Evolutionary conservation across 2,888 invertebrate species (phyloP).

Genomic region (Venusia cambrica): DNA sequence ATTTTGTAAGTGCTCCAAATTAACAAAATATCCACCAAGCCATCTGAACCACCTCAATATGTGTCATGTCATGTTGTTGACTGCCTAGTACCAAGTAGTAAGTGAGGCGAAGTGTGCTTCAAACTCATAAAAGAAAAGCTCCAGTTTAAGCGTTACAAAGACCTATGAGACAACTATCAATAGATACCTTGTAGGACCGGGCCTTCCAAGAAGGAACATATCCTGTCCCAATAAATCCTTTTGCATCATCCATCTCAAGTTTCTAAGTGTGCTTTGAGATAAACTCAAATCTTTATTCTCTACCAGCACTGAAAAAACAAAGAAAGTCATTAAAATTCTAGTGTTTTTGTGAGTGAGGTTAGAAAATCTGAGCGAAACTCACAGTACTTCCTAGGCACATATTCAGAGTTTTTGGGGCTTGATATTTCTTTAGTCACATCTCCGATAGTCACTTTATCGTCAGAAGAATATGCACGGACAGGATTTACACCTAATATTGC

Average conservation of each 20-base stretch:
- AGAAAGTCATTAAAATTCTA: conserved; percentile 9
- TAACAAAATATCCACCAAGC: too few relatives aligned
- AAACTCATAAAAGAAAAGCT: too few relatives aligned
- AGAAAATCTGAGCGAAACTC: conserved; percentile 58
- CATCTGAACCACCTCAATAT: too few relatives aligned
- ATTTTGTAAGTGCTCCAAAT: too few relatives aligned
- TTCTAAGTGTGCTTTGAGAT: conserved; percentile 87
- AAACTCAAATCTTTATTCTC: conserved; percentile 78
- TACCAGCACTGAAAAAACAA: conserved; percentile 55
- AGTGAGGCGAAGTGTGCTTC: too few relatives aligned
- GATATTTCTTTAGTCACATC: conserved; percentile 84
- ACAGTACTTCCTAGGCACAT: conserved; percentile 93
- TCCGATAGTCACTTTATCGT: conserved; percentile 85
- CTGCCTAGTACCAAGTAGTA: too few relatives aligned
- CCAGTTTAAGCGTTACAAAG: too few relatives aligned
- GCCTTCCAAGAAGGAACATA: conserved; percentile 95
- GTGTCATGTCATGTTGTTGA: too few relatives aligned
- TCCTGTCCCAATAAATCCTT: conserved; percentile 96
- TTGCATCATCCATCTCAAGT: conserved; percentile 97
- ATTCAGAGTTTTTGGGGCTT: conserved; percentile 85
- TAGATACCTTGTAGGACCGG: conserved; percentile 86
- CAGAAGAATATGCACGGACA: conserved; percentile 67
- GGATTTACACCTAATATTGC: conserved; percentile 56
- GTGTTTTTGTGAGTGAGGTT: conserved; percentile 32
- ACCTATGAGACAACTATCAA: too few relatives aligned